These are phyloP conservation scores for Crenuchus spilurus DNA, from an alignment of 2,797 vertebrate species.

Conservation along the genomic window DNA sequence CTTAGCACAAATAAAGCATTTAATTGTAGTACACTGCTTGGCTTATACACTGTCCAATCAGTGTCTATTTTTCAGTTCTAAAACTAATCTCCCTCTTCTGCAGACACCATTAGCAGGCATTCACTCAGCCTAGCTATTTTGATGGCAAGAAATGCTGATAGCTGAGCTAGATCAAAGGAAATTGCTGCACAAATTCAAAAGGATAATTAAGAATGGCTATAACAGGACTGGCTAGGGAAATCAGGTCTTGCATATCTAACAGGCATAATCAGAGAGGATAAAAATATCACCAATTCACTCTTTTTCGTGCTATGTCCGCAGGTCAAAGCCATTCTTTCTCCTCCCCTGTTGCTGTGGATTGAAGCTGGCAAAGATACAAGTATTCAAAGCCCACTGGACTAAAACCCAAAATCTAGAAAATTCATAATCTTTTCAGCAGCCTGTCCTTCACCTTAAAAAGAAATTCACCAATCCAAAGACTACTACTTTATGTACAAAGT, in stretches of 20 bases:
- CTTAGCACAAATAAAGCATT: neutral
- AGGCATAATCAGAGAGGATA: conserved; percentile 58
- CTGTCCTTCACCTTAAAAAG: neutral
- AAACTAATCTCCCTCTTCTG: conserved; percentile 1
- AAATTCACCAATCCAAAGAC: conserved; percentile 5
- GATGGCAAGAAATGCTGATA: conserved; percentile 25
- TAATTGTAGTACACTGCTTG: neutral
- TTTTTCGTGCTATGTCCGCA: conserved; percentile 20
- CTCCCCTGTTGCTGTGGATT: conserved; percentile 16
- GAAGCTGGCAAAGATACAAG: conserved; percentile 41
- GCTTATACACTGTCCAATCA: neutral
- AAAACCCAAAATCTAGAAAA: conserved; percentile 17
- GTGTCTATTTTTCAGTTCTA: conserved; percentile 12
- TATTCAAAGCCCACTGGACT: conserved; percentile 32
- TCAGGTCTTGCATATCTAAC: conserved; percentile 54
- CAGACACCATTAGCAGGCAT: neutral
- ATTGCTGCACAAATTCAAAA: conserved; percentile 41
- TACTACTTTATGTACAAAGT: neutral
- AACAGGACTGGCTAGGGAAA: conserved; percentile 55
- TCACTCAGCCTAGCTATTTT: conserved; percentile 11
- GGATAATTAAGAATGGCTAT: conserved; percentile 55
- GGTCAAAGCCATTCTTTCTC: conserved; percentile 52
- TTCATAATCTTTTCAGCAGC: conserved; percentile 5
- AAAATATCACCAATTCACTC: conserved; percentile 56
- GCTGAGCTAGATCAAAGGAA: conserved; percentile 40